Conservation (phyloP, 35 echinoderm and acorn worm species). For the Apostichopus parvimensis region DNA sequence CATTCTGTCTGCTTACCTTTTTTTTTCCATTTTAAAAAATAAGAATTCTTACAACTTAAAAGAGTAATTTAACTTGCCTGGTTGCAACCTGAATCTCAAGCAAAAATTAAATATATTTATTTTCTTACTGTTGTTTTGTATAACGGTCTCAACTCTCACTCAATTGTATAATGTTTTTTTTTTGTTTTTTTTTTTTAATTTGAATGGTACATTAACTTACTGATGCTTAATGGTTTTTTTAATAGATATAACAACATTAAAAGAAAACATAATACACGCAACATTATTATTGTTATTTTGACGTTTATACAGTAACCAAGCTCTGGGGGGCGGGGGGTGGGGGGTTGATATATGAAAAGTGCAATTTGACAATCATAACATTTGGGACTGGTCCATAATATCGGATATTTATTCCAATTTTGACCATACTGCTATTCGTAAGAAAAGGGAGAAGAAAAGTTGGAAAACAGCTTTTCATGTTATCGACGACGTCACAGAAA, state of each 20-base stretch:
- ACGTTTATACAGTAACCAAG: neutral
- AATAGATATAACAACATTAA: neutral
- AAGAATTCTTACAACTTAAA: neutral
- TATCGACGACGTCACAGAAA: too few species aligned
- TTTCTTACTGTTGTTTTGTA: conserved; percentile 44
- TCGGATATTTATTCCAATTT: too few species aligned
- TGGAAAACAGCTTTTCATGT: too few species aligned
- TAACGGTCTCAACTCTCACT: neutral
- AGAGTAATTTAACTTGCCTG: conserved; percentile 11
- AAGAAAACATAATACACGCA: neutral
- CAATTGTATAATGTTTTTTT: neutral
- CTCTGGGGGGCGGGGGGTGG: neutral
- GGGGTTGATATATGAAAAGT: neutral
- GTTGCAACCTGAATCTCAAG: conserved; percentile 28
- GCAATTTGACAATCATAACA: neutral
- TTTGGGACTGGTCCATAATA: too few species aligned
- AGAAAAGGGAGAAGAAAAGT: too few species aligned
- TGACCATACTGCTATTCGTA: too few species aligned
- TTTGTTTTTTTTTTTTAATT: neutral
- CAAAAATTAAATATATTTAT: conserved; percentile 31
- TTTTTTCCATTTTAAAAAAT: too few species aligned
- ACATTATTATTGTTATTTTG: neutral
- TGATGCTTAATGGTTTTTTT: neutral
- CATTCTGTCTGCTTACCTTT: too few species aligned
- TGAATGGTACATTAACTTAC: neutral